These are phyloP conservation scores for Ptilonorhynchus violaceus DNA, from an alignment of 2,113 vertebrate species.

Conservation along the genomic window DNA sequence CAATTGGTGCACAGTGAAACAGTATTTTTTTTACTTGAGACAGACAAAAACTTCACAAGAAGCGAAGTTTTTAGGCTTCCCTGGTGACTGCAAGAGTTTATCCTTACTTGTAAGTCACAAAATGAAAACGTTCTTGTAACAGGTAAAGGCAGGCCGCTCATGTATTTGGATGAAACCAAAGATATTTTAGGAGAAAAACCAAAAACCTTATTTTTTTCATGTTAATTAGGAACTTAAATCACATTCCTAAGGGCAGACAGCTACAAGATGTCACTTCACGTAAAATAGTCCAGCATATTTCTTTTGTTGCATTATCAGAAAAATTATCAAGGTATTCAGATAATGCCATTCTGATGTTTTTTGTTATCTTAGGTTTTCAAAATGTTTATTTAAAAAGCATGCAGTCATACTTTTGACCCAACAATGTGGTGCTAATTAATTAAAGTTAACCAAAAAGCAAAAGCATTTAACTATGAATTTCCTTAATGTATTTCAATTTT, in stretches of 20 bases:
- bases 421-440: background rate
- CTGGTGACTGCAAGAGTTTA: background rate
- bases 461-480: background rate
- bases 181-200: background rate
- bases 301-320: background rate
- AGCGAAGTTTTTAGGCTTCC: background rate
- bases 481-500: background rate
- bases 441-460: constrained; percentile 41
- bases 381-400: background rate
- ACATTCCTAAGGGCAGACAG: background rate
- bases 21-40: background rate
- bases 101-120: background rate
- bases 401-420: constrained; percentile 40
- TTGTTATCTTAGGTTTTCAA: background rate
- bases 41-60: background rate
- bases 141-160: background rate
- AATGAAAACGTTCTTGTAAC: background rate
- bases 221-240: background rate
- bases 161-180: background rate
- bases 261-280: background rate
- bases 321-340: background rate
- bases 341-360: background rate
- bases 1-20: background rate
- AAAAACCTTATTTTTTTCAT: background rate
- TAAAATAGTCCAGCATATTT: background rate